Percentiles rank a stretch among this genome's conserved stretches.
Conservation (phyloP, 2,888 invertebrate species). For the Pteria penguin region DNA sequence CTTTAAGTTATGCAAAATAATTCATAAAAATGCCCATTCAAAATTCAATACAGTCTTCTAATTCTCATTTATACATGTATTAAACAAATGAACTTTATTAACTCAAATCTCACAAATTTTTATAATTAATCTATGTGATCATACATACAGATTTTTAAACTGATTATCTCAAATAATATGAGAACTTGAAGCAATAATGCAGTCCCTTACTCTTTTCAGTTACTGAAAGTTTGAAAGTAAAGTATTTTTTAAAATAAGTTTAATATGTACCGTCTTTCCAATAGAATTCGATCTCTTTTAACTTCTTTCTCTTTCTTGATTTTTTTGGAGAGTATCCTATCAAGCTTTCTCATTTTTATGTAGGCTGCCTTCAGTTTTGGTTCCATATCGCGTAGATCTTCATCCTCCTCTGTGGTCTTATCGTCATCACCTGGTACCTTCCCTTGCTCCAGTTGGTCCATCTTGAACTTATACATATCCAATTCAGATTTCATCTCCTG, state of each 20-base stretch:
- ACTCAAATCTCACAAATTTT: no score
- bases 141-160: no score
- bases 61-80: no score
- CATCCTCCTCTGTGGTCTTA: conserved; percentile 38
- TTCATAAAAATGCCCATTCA: no score
- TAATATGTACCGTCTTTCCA: conserved; percentile 70
- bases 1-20: no score
- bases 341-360: conserved; percentile 77
- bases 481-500: conserved; percentile 77
- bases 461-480: conserved; percentile 61
- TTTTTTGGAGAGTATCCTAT: conserved; percentile 73
- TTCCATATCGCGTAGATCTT: conserved; percentile 69
- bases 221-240: not conserved
- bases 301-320: conserved; percentile 75
- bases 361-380: conserved; percentile 75
- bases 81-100: no score
- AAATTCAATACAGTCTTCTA: no score
- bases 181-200: no score
- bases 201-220: no score
- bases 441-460: conserved; percentile 60
- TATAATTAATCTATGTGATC: no score
- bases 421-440: conserved; percentile 36
- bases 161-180: no score
- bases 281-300: conserved; percentile 74
- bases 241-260: not conserved